These are phyloP conservation scores for Lycophotia porphyrea DNA, from an alignment of 2,888 invertebrate genomes.

Conservation along the genomic window DNA sequence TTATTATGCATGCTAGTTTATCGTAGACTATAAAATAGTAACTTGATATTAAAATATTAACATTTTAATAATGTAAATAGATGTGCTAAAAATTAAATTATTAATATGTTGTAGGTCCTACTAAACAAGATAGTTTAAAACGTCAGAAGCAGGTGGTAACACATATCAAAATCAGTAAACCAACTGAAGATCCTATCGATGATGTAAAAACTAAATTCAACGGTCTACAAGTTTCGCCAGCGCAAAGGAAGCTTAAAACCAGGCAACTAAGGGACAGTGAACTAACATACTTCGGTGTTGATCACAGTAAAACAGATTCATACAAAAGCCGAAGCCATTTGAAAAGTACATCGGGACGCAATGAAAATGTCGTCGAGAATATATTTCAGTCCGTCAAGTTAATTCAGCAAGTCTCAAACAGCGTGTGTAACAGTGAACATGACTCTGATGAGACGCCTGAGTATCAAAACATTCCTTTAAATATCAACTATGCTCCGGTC, in stretches of 20 bases:
- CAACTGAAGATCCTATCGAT: constrained; percentile 50
- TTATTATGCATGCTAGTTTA: constrained; percentile 13
- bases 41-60: not conserved
- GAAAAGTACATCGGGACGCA: constrained; percentile 61
- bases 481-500: constrained; percentile 76
- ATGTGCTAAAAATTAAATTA: constrained; percentile 15
- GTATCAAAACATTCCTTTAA: constrained; percentile 83
- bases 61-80: not conserved
- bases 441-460: constrained; percentile 84
- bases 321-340: constrained; percentile 52
- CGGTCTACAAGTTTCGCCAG: constrained; percentile 75
- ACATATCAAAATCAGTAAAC: constrained; percentile 54
- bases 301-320: constrained; percentile 62
- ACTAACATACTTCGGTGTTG: constrained; percentile 90
- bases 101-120: constrained; percentile 68
- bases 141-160: constrained; percentile 54
- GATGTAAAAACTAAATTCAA: constrained; percentile 72
- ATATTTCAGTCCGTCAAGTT: constrained; percentile 85
- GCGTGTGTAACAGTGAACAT: constrained; percentile 85
- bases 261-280: constrained; percentile 91
- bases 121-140: constrained; percentile 59
- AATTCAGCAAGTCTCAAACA: constrained; percentile 83
- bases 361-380: constrained; percentile 74
- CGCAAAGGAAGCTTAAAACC: constrained; percentile 76
- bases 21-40: not conserved